Conservation (phyloP, 2,888 invertebrate genomes). For the Melangyna quadrimaculata region DNA sequence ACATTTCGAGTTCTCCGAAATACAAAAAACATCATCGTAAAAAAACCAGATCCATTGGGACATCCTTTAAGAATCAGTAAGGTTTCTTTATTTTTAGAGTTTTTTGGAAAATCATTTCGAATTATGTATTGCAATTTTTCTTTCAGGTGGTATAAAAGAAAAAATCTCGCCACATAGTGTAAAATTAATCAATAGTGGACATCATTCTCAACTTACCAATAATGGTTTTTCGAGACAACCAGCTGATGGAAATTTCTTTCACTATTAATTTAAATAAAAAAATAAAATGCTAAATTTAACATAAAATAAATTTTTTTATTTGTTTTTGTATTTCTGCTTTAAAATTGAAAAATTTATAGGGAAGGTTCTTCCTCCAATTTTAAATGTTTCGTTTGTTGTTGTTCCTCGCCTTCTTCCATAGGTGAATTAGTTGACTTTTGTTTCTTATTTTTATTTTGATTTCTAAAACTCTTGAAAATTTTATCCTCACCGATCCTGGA, state of each 20-base stretch:
- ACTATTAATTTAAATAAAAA: constrained; percentile 83
- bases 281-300: background rate
- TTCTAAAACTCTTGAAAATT: constrained; percentile 84
- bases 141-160: constrained; percentile 84
- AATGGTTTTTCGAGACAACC: constrained; percentile 91
- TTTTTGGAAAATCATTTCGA: background rate
- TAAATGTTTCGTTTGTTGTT: constrained; percentile 26
- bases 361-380: constrained; percentile 32
- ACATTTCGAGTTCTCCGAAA: constrained; percentile 88
- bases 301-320: constrained; percentile 48
- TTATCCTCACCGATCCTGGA: constrained; percentile 84
- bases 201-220: constrained; percentile 90
- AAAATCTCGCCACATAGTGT: constrained; percentile 87
- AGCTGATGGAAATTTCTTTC: constrained; percentile 87
- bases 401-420: constrained; percentile 28
- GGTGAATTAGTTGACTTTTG: constrained; percentile 66
- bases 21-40: constrained; percentile 79
- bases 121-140: background rate
- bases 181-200: constrained; percentile 90
- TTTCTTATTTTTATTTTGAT: constrained; percentile 86
- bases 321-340: constrained; percentile 11
- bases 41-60: constrained; percentile 78
- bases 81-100: background rate
- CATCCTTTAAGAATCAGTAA: constrained; percentile 82
- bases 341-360: background rate